Evolutionary conservation across 2,888 invertebrate species (phyloP), one percentile per base, ranked within the genome.

Genomic region (Diarsia brunnea): DNA sequence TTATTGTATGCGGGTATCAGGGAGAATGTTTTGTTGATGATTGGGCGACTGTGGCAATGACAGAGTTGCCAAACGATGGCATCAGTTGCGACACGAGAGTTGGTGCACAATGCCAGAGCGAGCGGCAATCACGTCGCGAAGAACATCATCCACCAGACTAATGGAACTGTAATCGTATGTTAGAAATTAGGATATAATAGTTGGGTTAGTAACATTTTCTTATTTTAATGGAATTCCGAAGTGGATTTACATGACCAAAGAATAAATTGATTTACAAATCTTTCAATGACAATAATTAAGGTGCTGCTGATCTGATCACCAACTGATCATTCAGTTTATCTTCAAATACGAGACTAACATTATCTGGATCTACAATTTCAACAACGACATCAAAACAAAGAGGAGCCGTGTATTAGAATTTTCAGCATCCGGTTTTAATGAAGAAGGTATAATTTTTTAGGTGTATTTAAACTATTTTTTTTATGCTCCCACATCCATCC

Each of bases 41-140:
- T 86, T 86, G 71, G 64, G 86, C 75, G 87, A 85, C 72, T 61
- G 69, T 67, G 81, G 83, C 79, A 73, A 78, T 68, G 81, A 75
- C 69, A 71, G 69, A 78, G 77, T 81, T 87, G 84, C 81, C 88
- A 76, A 86, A 79, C 76, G 60, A 75, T 78, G 76, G 84, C 83
- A 75, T 83, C 78, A 74, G 66, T 86, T 81, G 78, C 86, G 75
- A 75, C 84, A 87, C 31, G 69, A 51, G 47, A 75, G 78, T 75
- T 77, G 75, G 75, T 73, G 75, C 81, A 76, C 77, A 65, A 69
- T 71, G 74, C 55, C 45, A 73, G 65, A 75, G 74, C 53, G 60
- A 72, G 63, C 67, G 68, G 75, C 73, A 43, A 78, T 77, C 60
- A 73, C 66, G 38, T 75, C 47, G 65, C 43, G n/a, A 14, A 53